phyloP scores from a whole-genome alignment of 1,140 invertebrate genomes.

The Tyrophagus putrescentiae region DNA sequence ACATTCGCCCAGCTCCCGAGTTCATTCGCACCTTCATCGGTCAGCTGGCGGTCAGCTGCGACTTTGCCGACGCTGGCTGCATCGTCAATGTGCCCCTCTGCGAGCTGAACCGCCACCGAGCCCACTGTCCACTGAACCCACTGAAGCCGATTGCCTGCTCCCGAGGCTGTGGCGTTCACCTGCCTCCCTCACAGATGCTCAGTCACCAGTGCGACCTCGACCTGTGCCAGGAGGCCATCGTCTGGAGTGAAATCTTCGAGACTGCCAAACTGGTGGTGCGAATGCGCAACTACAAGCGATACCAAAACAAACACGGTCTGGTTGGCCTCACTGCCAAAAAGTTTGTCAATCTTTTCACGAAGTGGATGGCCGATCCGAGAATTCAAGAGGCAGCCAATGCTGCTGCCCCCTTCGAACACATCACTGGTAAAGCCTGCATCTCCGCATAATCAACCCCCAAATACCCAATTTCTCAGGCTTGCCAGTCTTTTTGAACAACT shows the following conservation, averaged over 20 bases:
- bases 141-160: constrained; percentile 82
- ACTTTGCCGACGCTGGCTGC: constrained; percentile 74
- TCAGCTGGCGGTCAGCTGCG: constrained; percentile 69
- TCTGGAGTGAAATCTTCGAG: constrained; percentile 18
- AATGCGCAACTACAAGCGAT: constrained; percentile 1
- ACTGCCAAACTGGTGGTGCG: neutral
- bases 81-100: constrained; percentile 66
- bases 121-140: constrained; percentile 82
- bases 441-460: too few relatives aligned
- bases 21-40: constrained; percentile 75
- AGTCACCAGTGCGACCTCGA: constrained; percentile 11
- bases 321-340: neutral
- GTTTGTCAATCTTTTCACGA: constrained; percentile 4
- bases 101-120: constrained; percentile 56
- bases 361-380: constrained; percentile 20
- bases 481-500: too few relatives aligned
- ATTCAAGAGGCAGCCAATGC: too few relatives aligned
- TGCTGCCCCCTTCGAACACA: too few relatives aligned
- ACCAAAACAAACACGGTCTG: neutral
- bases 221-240: constrained; percentile 16
- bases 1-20: constrained; percentile 70
- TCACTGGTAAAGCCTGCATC: too few relatives aligned
- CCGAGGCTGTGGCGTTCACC: constrained; percentile 73
- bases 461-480: too few relatives aligned
- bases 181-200: constrained; percentile 31